These are phyloP conservation scores for Oryzias javanicus DNA, from an alignment of 2,113 vertebrate species.

Conservation along the genomic window DNA sequence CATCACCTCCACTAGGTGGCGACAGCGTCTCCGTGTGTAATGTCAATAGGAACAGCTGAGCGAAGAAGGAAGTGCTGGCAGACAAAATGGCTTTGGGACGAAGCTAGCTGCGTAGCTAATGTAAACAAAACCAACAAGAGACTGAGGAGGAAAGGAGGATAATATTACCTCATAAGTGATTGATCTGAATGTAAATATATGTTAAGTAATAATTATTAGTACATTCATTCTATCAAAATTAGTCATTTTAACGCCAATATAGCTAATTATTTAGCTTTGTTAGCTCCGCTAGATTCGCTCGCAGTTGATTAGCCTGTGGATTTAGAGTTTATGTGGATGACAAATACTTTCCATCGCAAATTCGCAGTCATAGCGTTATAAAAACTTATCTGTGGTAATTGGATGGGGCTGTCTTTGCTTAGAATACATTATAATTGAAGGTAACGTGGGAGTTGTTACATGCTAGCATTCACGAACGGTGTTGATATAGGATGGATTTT, in stretches of 20 bases:
- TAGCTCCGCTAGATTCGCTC: slow-evolving; percentile 12
- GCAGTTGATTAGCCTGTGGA: slow-evolving; percentile 3
- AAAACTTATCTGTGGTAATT: neutral
- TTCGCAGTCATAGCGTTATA: neutral
- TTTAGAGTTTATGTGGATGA: neutral
- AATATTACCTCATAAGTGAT: slow-evolving; percentile 6
- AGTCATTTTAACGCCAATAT: neutral
- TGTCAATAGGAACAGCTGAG: too few relatives aligned
- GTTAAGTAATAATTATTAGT: slow-evolving; percentile 8
- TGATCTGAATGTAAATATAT: slow-evolving; percentile 37
- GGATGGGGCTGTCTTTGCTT: neutral
- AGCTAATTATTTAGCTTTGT: slow-evolving; percentile 27
- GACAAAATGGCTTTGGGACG: slow-evolving; percentile 54
- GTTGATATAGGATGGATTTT: too few relatives aligned
- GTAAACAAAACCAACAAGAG: slow-evolving; percentile 41
- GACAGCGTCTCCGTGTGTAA: too few relatives aligned
- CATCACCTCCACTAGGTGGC: too few relatives aligned
- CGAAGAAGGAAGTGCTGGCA: slow-evolving; percentile 38
- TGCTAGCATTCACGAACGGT: too few relatives aligned
- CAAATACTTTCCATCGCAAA: neutral
- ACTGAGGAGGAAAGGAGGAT: slow-evolving; percentile 28
- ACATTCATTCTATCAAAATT: neutral
- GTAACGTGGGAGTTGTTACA: neutral
- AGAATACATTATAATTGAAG: neutral
- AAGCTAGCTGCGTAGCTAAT: slow-evolving; percentile 36